phyloP scores from a whole-genome alignment of 2,113 vertebrate genomes.

The Dipodomys ordii region DNA sequence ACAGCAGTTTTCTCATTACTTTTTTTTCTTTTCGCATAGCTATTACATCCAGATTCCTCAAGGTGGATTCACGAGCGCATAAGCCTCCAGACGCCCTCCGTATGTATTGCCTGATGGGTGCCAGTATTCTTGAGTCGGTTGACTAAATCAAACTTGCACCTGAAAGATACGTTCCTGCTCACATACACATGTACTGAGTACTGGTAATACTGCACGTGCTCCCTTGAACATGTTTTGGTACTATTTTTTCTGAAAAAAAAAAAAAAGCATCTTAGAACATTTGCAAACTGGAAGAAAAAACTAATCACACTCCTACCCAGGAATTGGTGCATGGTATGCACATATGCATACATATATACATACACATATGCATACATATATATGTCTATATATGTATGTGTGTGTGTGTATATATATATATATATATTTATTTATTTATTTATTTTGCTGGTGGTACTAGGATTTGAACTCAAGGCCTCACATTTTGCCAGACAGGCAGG shows the following conservation, averaged over 20 bases:
- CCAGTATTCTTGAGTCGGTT: background rate
- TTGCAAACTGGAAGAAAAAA: background rate
- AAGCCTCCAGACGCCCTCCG: conserved; percentile 68
- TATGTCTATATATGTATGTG: too few species aligned
- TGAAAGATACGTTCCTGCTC: background rate
- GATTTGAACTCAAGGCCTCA: too few species aligned
- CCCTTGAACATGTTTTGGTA: background rate
- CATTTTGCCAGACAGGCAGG: too few species aligned
- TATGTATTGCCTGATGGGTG: conserved; percentile 55
- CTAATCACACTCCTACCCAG: background rate
- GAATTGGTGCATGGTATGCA: background rate
- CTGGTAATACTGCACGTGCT: background rate
- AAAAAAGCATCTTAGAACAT: background rate
- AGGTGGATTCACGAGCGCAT: conserved; percentile 77
- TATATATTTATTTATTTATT: too few species aligned
- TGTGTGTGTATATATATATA: too few species aligned
- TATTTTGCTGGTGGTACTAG: too few species aligned
- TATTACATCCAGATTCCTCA: conserved; percentile 69
- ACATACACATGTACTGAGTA: background rate
- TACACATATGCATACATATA: background rate
- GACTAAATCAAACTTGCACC: background rate
- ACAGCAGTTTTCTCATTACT: background rate
- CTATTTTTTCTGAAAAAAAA: too few species aligned
- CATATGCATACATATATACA: background rate
- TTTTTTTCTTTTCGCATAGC: conserved; percentile 45